These are phyloP conservation scores for Amphiprion ocellaris DNA, from an alignment of 2,113 vertebrate genomes.

Conservation along the genomic window DNA sequence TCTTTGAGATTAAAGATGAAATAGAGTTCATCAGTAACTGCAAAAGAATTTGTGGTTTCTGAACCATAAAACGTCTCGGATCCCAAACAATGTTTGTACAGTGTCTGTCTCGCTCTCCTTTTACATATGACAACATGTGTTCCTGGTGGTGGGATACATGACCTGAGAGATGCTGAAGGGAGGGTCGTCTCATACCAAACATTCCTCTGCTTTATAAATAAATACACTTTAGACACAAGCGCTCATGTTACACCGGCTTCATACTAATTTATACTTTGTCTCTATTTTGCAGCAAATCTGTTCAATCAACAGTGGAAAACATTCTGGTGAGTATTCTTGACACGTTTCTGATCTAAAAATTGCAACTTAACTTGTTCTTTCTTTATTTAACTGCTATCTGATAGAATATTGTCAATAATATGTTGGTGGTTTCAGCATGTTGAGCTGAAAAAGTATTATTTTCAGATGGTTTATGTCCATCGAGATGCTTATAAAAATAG, in stretches of 20 bases:
- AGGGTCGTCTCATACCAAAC: conserved; percentile 77
- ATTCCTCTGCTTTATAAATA: conserved; percentile 87
- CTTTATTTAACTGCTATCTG: neutral
- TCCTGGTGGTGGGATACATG: conserved; percentile 77
- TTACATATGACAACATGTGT: conserved; percentile 79
- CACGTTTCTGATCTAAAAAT: neutral
- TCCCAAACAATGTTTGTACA: conserved; percentile 61
- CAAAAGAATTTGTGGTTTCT: conserved; percentile 15
- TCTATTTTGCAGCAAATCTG: conserved; percentile 94
- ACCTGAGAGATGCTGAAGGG: conserved; percentile 75
- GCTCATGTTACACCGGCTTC: conserved; percentile 75
- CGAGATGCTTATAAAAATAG: neutral
- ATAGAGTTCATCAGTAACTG: conserved; percentile 15
- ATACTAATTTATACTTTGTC: conserved; percentile 78
- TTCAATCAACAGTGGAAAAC: conserved; percentile 99
- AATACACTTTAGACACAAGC: conserved; percentile 76
- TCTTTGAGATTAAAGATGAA: neutral
- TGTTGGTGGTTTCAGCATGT: neutral
- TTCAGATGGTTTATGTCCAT: neutral
- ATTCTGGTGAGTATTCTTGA: conserved; percentile 94
- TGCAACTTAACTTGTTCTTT: neutral
- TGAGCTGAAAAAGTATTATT: neutral
- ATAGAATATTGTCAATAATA: neutral
- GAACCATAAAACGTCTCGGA: conserved; percentile 40
- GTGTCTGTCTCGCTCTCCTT: conserved; percentile 52